Base-by-base conservation (phyloP, 1,140 invertebrate species). In the Mactra quadrangularis region DNA sequence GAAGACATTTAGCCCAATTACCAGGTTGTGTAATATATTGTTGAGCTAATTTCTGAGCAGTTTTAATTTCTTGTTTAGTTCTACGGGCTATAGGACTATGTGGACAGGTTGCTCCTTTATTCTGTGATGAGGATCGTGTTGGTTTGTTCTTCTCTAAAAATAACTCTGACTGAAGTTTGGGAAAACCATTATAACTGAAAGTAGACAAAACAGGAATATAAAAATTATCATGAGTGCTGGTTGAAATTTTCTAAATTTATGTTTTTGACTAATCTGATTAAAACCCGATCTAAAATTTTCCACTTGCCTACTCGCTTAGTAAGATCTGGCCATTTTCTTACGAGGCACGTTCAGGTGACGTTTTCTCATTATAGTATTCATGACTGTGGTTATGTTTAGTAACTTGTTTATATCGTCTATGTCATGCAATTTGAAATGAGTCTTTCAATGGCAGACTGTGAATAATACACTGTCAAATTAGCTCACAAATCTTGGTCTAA, bases 1-100 rank as follows among this genome's bases (percentile, higher is more conserved):
- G 85, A 7, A 95, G 84, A 87, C 92, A 94, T 81, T 77, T 76
- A 17, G 70, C 81, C 70, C 70, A 68, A 19, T 55, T 17, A 45
- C 33, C 25, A 0, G 72, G 72, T 22, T 84, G 62, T 45, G 50
- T 41, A 9, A 53, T 62, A 38, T 31, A 55, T 22, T 47, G 27
- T 27, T 85, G 70, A 4, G 79, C 71, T 91, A 97, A 95, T 93
- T 97, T 97, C 92, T 98, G 97, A 25, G 97, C 97, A 29, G 96
- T 95, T 93, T 96, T 97, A 7, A 99, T 97, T 94, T 99, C 98
- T 86, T 99, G 97, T 90, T 99, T 98, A 1, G 98, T 99, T 78
- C 98, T 95, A 22, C 97, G 94, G 0, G 97, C 97, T 94, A 99
- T 96, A 11, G 97, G 97, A 89, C 97, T 97, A 15, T 96, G 96